These are phyloP conservation scores for Leptura quadrifasciata DNA, from an alignment of 2,888 invertebrate species.

Conservation along the genomic window DNA sequence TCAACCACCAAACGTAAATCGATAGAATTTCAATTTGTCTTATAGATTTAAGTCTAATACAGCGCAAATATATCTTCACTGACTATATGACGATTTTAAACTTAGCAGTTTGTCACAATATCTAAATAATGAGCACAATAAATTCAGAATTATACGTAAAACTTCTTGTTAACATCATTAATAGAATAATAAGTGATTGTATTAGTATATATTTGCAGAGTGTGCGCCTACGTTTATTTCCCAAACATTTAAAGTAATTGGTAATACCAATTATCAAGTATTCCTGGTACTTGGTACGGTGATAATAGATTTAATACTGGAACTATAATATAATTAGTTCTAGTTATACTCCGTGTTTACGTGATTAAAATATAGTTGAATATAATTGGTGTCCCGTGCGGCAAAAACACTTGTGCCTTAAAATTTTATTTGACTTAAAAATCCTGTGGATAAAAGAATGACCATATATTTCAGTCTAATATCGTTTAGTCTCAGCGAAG, in stretches of 20 bases:
- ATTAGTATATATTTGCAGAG: background rate
- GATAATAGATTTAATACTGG: background rate
- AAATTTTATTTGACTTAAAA: too few relatives aligned
- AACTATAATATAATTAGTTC: background rate
- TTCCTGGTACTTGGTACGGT: background rate
- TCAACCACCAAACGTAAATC: too few relatives aligned
- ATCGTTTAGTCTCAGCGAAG: too few relatives aligned
- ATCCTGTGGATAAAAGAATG: too few relatives aligned
- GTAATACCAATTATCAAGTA: background rate
- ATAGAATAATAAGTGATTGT: background rate
- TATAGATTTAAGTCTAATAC: too few relatives aligned
- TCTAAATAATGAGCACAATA: background rate
- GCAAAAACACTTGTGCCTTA: too few relatives aligned
- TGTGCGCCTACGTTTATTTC: background rate
- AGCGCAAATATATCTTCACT: too few relatives aligned
- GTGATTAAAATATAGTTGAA: too few relatives aligned
- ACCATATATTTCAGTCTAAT: too few relatives aligned
- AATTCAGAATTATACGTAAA: background rate
- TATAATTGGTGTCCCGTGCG: too few relatives aligned
- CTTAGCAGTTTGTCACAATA: background rate
- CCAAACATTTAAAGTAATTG: background rate
- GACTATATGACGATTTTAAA: background rate
- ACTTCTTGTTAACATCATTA: background rate
- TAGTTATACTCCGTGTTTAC: too few relatives aligned
- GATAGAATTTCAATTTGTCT: too few relatives aligned